A percentile compares a stretch with the other conserved stretches of the same genome.
phyloP scores from a whole-genome alignment of 1,140 invertebrate species.

The Drosophila nikananu region DNA sequence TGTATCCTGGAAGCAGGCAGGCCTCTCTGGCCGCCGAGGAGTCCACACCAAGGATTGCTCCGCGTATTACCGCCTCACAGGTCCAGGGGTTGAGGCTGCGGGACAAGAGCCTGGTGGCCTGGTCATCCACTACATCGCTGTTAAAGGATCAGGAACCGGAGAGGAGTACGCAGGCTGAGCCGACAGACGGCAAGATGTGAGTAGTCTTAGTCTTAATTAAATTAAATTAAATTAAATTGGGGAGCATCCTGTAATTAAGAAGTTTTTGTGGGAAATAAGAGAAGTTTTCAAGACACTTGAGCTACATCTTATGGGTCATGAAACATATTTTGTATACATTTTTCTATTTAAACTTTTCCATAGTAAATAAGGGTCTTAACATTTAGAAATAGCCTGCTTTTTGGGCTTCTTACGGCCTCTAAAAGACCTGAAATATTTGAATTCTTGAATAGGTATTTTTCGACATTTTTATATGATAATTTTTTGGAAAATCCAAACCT shows the following conservation, averaged over 20 bases:
- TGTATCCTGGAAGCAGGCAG: constrained; percentile 61
- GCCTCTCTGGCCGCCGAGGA: constrained; percentile 42
- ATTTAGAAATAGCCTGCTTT: no score
- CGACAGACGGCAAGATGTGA: constrained; percentile 46
- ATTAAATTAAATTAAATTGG: no score
- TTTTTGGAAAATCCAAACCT: no score
- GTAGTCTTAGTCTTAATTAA: no score
- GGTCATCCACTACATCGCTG: constrained; percentile 72
- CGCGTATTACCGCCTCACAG: constrained; percentile 27
- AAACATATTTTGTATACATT: no score
- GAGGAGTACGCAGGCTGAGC: constrained; percentile 13
- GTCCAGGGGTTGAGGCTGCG: constrained; percentile 41
- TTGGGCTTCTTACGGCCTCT: no score
- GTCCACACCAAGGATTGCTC: constrained; percentile 17
- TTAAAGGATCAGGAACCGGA: constrained; percentile 57
- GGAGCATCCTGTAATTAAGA: no score
- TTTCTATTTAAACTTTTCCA: no score
- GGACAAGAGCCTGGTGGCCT: constrained; percentile 63
- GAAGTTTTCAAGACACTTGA: neutral
- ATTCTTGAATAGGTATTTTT: no score
- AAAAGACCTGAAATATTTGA: no score
- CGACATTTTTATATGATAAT: no score
- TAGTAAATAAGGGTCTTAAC: no score
- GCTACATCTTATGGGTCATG: neutral
- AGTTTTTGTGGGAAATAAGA: neutral